Percentiles rank a stretch among this genome's conserved stretches.
Evolutionary conservation across 2,888 invertebrate species (phyloP).

Genomic region (Ormyrus thymus): DNA sequence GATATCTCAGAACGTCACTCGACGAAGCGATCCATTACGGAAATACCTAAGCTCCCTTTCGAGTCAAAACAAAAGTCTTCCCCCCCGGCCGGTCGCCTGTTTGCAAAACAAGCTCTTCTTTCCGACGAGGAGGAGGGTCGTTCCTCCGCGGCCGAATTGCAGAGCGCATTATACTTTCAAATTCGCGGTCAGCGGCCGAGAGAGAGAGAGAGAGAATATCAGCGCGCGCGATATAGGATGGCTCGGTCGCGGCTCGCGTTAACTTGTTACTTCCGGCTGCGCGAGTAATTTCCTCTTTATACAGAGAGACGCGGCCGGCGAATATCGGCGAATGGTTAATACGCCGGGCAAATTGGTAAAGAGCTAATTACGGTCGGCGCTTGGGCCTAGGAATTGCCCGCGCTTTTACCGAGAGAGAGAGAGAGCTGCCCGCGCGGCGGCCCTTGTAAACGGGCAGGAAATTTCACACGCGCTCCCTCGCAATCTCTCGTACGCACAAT

Average conservation of each 20-base stretch:
- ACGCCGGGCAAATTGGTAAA: slow-evolving; percentile 64
- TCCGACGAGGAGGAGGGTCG: too few species aligned
- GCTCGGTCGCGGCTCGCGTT: slow-evolving; percentile 9
- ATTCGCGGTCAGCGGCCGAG: neutral
- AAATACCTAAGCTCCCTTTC: too few species aligned
- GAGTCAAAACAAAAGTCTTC: too few species aligned
- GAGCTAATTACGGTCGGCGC: slow-evolving; percentile 61
- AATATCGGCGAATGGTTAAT: slow-evolving; percentile 60
- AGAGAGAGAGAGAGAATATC: neutral
- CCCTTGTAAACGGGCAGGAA: neutral
- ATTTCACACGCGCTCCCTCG: slow-evolving; percentile 20
- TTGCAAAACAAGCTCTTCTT: too few species aligned
- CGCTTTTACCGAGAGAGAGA: neutral
- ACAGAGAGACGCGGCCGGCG: slow-evolving; percentile 1
- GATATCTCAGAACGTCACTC: too few species aligned
- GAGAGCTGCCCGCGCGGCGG: neutral
- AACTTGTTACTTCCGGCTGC: slow-evolving; percentile 35
- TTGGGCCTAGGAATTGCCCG: too few species aligned
- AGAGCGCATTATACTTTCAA: too few species aligned
- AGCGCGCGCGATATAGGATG: too few species aligned
- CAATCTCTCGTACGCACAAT: slow-evolving; percentile 4
- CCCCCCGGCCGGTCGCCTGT: too few species aligned
- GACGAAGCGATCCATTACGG: too few species aligned
- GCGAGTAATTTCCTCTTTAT: slow-evolving; percentile 34
- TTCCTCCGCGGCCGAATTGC: too few species aligned